Evolutionary conservation across 1,140 invertebrate genomes (phyloP), one percentile per base, ranked within the genome.

Genomic region (Lordiphosa clarofinis): DNA sequence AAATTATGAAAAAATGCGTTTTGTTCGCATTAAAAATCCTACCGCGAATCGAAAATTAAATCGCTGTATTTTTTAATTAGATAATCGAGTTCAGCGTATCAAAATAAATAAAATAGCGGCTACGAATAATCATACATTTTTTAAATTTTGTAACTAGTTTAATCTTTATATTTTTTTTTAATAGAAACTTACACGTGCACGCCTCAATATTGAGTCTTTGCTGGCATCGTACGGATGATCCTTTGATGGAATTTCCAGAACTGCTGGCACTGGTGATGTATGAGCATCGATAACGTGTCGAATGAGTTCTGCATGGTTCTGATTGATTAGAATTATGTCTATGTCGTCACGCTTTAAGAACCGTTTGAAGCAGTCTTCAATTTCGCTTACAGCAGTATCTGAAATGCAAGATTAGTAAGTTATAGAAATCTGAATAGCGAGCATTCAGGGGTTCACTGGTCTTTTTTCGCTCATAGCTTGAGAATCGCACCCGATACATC

Each of bases 191-290:
- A 96, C 95, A 91, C 94, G 98, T 49, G 98, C 98, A 82, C 98
- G 92, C 88, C 97, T 92, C 49, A 99, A 90, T 86, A 99, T 99
- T 0, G 97, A 99, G 91, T 99, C 98, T 90, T 99, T 99, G 73
- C 94, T 94, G 33, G 99, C 96, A 91, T 99, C 98, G 90, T 99
- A 99, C 0, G 99, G 99, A 90, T 98, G 96, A 90, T 99, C 98
- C 90, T 99, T 99, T 12, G 97, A 99, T 15, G 99, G 99, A 82
- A 99, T 99, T 92, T 99, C 99, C 46, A 99, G 91, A 4, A 99
- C 96, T 9, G 99, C 94, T 19, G 99, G 99, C 61, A 99, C 95
- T 2, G 97, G 96, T 43, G 95, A 93, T 28, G 94, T 95, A 88
- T 99, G 97, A 19, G 92, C 93, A 89, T 99, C 99, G 71, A 99